These are phyloP conservation scores for Mizuhopecten yessoensis DNA, from an alignment of 1,140 invertebrate species.

Conservation along the genomic window DNA sequence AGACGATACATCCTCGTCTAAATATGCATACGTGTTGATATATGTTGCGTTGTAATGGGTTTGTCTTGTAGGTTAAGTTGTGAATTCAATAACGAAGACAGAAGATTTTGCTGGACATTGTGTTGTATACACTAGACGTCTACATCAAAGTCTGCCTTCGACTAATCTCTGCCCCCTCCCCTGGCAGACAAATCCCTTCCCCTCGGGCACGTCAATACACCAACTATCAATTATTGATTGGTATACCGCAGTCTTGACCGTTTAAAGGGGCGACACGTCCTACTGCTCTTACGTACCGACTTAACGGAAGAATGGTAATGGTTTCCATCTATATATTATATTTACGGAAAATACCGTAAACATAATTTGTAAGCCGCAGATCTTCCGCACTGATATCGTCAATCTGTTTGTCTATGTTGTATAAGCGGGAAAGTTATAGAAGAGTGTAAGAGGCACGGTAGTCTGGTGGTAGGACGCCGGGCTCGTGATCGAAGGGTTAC, in stretches of 20 bases:
- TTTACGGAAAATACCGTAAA: neutral
- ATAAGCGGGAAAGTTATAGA: neutral
- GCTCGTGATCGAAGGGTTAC: too few species aligned
- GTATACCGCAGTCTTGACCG: neutral
- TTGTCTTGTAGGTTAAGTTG: neutral
- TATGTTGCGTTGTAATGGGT: neutral
- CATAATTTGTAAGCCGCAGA: neutral
- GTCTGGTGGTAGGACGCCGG: too few species aligned
- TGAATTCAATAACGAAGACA: slow-evolving; percentile 4
- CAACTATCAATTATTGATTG: neutral
- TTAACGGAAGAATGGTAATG: neutral
- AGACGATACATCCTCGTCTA: neutral
- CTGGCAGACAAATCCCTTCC: neutral
- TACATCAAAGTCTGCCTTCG: neutral
- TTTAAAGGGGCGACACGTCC: neutral
- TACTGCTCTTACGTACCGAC: neutral
- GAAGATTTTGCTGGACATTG: neutral
- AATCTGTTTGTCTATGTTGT: neutral
- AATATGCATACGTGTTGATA: neutral
- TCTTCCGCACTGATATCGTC: neutral
- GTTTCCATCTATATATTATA: neutral
- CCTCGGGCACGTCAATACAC: neutral
- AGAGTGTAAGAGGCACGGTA: too few species aligned
- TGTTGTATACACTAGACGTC: neutral
- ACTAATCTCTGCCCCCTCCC: neutral